phyloP scores from a whole-genome alignment of 2,113 vertebrate species.

The Myxocyprinus asiaticus region DNA sequence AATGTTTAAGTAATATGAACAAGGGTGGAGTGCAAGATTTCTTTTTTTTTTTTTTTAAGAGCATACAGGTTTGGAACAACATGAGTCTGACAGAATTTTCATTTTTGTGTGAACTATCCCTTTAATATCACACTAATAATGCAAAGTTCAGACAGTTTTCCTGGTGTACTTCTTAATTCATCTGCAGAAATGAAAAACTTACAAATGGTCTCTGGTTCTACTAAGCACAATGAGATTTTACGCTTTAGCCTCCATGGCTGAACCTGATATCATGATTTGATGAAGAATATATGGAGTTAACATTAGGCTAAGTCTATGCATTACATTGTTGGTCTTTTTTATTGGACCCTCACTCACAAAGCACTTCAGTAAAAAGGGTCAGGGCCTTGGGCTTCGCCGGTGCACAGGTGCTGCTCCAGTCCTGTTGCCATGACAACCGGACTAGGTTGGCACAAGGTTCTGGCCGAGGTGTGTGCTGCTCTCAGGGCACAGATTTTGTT shows the following conservation, averaged over 20 bases:
- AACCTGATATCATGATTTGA: not conserved
- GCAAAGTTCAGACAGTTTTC: not conserved
- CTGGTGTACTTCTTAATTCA: not conserved
- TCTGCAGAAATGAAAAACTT: not conserved
- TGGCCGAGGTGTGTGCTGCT: slow-evolving; percentile 24
- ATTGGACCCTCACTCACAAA: not conserved
- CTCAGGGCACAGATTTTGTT: slow-evolving; percentile 50
- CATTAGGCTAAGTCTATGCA: not conserved
- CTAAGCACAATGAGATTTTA: not conserved
- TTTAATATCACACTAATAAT: no score
- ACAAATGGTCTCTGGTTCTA: no score
- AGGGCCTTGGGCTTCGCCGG: slow-evolving; percentile 1
- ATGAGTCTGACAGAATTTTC: no score
- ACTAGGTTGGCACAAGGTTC: slow-evolving; percentile 32
- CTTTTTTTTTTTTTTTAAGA: no score
- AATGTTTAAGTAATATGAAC: no score
- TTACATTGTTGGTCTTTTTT: not conserved
- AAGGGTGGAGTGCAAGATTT: no score
- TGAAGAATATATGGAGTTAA: not conserved
- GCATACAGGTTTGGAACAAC: no score
- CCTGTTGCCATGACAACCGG: slow-evolving; percentile 46
- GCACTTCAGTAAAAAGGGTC: not conserved
- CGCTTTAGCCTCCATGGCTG: not conserved
- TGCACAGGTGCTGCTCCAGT: slow-evolving; percentile 46
- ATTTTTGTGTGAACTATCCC: no score